phyloP scores from a whole-genome alignment of 2,888 invertebrate species.

The Coelopa pilipes region DNA sequence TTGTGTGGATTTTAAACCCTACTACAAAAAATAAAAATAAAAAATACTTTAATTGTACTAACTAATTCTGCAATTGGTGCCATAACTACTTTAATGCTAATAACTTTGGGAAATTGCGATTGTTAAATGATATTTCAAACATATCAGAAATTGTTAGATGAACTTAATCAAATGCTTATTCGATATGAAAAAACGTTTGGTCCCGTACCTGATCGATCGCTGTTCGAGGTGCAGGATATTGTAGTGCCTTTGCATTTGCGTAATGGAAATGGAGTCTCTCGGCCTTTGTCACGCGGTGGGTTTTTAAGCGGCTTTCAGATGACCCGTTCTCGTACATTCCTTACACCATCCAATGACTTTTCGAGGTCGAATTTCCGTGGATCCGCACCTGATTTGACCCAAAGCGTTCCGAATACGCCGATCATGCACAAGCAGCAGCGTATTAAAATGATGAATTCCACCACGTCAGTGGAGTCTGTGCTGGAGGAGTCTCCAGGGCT shows the following conservation, averaged over 20 bases:
- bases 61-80: conserved; percentile 26
- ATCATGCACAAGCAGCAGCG: conserved; percentile 55
- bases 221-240: conserved; percentile 60
- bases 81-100: conserved; percentile 28
- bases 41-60: conserved; percentile 30
- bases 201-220: conserved; percentile 55
- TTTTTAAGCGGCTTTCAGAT: conserved; percentile 69
- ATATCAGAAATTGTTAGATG: conserved; percentile 46
- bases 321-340: conserved; percentile 71
- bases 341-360: conserved; percentile 64
- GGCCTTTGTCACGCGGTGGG: conserved; percentile 59
- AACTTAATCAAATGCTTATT: conserved; percentile 51
- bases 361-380: conserved; percentile 59
- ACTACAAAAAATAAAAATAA: conserved; percentile 15
- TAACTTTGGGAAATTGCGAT: conserved; percentile 36
- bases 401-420: conserved; percentile 64
- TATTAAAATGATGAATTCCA: conserved; percentile 49
- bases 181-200: conserved; percentile 55
- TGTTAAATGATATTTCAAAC: conserved; percentile 38
- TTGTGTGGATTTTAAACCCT: conserved; percentile 41
- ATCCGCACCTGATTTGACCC: conserved; percentile 65
- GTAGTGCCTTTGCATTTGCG: conserved; percentile 62
- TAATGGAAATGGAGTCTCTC: conserved; percentile 53
- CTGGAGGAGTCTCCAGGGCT: conserved; percentile 49
- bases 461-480: conserved; percentile 53